Evolutionary conservation across 2,888 invertebrate genomes (phyloP), one percentile per base, ranked within the genome.

Genomic region (Blastobasis adustella): DNA sequence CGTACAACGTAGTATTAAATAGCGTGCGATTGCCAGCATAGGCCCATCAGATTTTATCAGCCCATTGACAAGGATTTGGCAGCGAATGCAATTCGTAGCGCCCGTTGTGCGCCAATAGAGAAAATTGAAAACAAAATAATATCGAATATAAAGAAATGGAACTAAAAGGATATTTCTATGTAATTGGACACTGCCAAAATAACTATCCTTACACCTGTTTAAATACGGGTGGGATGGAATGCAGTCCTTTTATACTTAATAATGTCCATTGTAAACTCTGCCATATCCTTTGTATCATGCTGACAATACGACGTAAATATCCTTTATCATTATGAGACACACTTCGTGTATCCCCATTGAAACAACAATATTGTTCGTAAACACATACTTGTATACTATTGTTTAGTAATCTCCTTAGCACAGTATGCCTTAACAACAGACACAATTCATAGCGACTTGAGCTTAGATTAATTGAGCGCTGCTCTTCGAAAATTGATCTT

Each of bases 41-140:
- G 62, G 63, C 63, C 70, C 72, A 80, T 84, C 77, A 82, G 85
- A 82, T 82, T 85, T 84, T 83, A 82, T 82, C 76, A 77, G 71
- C 67, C 65, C 65, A 78, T 81, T 79, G 82, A 82, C 79, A 82
- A 66, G 69, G 72, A 79, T 82, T 83, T 82, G 79, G 81, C 82
- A 66, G 69, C 10, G 36, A 8, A 10, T 40, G 39, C 6, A 23
- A 23, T 23, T 23, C 23, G 23, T 23, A 23, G 23, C 23, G 23
- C 23, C 23, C 1, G 1, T 23, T 23, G 23, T 23, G 23, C 23
- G 23, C 23, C 23, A 23, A 23, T 23, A 23, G 23, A 3, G 23
- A 2, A 23, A 23, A 23, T 23, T 23, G 23, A 23, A 23, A 23
- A 23, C 23, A 23, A 23, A 23, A 23, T 23, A 23, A 23, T 23